These are phyloP conservation scores for Isaurus tuberculatus DNA, from an alignment of 92 coral and sea anemone species.

Conservation along the genomic window DNA sequence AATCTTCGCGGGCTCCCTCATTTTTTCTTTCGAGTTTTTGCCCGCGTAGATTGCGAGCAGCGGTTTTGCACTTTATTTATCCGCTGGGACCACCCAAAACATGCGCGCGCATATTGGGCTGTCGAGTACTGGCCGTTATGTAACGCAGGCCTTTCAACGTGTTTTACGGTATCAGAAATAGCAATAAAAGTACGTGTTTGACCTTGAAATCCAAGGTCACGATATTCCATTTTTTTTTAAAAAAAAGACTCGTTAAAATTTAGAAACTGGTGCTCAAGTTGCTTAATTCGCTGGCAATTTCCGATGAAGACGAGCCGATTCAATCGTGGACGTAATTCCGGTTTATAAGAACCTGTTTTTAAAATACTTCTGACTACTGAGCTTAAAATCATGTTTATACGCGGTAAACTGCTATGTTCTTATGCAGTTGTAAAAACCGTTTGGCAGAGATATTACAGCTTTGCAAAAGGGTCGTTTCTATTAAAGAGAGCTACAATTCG, in stretches of 20 bases:
- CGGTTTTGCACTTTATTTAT: too few relatives aligned
- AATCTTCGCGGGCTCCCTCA: too few relatives aligned
- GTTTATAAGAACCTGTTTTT: too few relatives aligned
- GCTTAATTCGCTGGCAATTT: background rate
- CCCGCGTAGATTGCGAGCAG: too few relatives aligned
- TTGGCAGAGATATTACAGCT: slow-evolving; percentile 14
- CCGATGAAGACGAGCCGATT: background rate
- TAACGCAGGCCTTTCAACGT: slow-evolving; percentile 16
- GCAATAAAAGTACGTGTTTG: too few relatives aligned
- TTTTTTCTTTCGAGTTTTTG: too few relatives aligned
- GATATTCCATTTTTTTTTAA: too few relatives aligned
- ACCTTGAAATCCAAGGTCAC: too few relatives aligned
- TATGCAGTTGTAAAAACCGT: slow-evolving; percentile 20
- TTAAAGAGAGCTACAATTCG: background rate
- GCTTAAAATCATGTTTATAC: slow-evolving; percentile 10
- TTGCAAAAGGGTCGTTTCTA: background rate
- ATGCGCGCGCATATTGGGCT: background rate
- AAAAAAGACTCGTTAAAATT: background rate
- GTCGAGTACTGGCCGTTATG: slow-evolving; percentile 2
- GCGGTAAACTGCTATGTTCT: slow-evolving; percentile 5
- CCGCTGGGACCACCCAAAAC: too few relatives aligned
- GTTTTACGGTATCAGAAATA: too few relatives aligned
- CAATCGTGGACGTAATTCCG: too few relatives aligned
- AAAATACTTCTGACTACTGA: background rate
- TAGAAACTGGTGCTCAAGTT: background rate